Evolutionary conservation across 1,140 invertebrate species (phyloP).

Genomic region (Elysia chlorotica): DNA sequence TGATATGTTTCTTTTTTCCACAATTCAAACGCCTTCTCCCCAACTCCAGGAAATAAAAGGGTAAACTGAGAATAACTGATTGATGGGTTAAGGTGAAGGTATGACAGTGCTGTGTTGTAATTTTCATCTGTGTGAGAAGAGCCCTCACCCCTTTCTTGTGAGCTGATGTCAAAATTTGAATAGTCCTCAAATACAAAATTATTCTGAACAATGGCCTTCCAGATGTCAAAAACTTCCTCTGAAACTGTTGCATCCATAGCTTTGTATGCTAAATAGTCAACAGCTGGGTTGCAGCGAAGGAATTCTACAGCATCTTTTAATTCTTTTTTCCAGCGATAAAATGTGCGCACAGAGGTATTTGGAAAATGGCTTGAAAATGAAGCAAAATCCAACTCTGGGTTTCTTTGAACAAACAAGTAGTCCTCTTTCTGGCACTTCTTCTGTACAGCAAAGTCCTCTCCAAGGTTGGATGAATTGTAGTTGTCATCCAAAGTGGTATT

Average conservation of each 20-base stretch:
- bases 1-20: conserved; percentile 33
- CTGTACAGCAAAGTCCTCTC: background rate
- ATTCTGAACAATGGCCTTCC: conserved; percentile 20
- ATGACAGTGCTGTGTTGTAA: no score
- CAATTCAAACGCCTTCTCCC: conserved; percentile 25
- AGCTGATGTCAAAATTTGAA: no score
- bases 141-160: no score
- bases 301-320: conserved; percentile 22
- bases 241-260: conserved; percentile 4
- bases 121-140: no score
- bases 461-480: background rate
- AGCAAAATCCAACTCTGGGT: conserved; percentile 26
- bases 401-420: conserved; percentile 23
- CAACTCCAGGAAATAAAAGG: conserved; percentile 22
- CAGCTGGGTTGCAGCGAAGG: conserved; percentile 18
- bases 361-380: conserved; percentile 26
- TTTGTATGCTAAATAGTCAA: conserved; percentile 6
- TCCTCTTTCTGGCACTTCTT: conserved; percentile 7
- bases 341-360: conserved; percentile 27
- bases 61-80: conserved; percentile 29
- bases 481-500: no score
- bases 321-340: conserved; percentile 32
- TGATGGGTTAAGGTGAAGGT: conserved; percentile 30
- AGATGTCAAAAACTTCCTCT: conserved; percentile 27
- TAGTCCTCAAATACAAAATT: conserved; percentile 6